These are phyloP conservation scores for Oreochromis spilurus DNA, from an alignment of 2,113 vertebrate species.

Conservation along the genomic window DNA sequence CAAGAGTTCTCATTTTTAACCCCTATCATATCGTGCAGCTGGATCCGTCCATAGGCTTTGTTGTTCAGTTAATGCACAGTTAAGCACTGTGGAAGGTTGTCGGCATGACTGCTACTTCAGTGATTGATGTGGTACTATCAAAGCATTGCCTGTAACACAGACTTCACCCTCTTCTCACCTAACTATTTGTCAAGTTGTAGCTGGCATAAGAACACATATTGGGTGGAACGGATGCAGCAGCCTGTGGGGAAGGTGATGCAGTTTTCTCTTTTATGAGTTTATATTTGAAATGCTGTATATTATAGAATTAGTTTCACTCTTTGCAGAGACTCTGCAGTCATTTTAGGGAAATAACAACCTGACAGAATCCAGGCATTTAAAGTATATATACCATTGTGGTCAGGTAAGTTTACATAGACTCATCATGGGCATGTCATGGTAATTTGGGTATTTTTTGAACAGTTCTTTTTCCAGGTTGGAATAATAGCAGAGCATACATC, in stretches of 20 bases:
- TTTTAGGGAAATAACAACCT: background rate
- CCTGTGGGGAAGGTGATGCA: background rate
- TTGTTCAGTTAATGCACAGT: background rate
- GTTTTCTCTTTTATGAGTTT: background rate
- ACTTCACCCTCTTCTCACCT: background rate
- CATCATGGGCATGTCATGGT: background rate
- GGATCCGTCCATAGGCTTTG: background rate
- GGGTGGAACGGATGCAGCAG: background rate
- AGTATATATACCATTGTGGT: background rate
- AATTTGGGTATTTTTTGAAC: background rate
- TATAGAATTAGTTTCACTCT: background rate
- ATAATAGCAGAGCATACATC: background rate
- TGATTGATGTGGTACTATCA: conserved; percentile 46
- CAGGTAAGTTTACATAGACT: background rate
- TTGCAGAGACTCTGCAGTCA: background rate
- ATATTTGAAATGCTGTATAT: background rate
- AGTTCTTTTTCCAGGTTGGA: background rate
- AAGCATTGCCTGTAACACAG: conserved; percentile 16
- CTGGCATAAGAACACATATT: background rate
- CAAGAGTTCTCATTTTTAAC: conserved; percentile 13
- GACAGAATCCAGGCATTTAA: background rate
- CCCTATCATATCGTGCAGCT: conserved; percentile 15
- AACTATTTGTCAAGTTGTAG: background rate
- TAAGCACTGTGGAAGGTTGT: background rate
- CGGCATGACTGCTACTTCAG: background rate